phyloP scores from a whole-genome alignment of 2,113 vertebrate species.

The Clinocottus analis region DNA sequence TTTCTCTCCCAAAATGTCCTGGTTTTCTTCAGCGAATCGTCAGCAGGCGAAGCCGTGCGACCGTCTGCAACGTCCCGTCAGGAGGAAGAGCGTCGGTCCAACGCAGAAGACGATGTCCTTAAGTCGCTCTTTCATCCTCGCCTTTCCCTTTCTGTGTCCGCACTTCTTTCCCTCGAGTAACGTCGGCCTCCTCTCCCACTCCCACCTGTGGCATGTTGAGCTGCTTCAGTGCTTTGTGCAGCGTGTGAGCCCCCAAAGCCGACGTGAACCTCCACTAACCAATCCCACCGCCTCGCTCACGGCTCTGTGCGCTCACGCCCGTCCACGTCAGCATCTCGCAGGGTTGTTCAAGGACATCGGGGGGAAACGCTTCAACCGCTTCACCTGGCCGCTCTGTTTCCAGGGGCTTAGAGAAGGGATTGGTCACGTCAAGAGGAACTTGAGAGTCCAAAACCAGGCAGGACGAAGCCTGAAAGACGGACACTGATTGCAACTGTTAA shows the following conservation, averaged over 20 bases:
- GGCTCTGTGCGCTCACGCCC: conserved; percentile 11
- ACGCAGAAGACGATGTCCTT: background rate
- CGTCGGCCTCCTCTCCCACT: conserved; percentile 20
- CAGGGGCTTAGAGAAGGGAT: background rate
- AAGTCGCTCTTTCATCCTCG: background rate
- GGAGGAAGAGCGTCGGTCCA: background rate
- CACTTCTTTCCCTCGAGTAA: conserved; percentile 11
- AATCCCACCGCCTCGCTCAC: conserved; percentile 42
- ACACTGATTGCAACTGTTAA: background rate
- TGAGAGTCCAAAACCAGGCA: background rate
- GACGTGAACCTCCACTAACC: background rate
- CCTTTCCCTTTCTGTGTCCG: conserved; percentile 22
- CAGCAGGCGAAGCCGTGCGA: conserved; percentile 1
- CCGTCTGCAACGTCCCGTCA: background rate
- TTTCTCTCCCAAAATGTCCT: background rate
- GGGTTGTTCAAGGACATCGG: background rate
- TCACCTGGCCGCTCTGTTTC: too few species aligned
- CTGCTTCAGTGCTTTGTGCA: conserved; percentile 55
- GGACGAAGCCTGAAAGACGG: background rate
- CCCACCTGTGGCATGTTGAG: conserved; percentile 38
- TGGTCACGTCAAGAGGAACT: background rate
- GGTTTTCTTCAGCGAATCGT: background rate
- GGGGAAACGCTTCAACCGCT: background rate
- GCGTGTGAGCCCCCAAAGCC: conserved; percentile 35
- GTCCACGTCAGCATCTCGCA: too few species aligned